Conservation (phyloP, 2,113 vertebrate genomes). For the Tachysurus fulvidraco region DNA sequence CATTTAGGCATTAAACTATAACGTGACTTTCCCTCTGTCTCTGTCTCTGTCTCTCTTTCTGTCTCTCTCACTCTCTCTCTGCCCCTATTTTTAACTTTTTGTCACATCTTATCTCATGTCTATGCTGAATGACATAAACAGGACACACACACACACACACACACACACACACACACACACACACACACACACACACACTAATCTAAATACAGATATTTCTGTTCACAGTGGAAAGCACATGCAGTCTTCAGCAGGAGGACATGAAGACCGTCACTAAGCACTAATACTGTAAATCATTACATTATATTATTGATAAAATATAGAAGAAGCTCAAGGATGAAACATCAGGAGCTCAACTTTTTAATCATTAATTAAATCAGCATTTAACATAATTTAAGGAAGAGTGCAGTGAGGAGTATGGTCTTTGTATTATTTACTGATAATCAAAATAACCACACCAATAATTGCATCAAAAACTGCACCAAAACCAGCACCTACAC, state of each 20-base stretch:
- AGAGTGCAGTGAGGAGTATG: no score
- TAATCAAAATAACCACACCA: no score
- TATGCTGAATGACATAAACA: slow-evolving; percentile 30
- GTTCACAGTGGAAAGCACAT: no score
- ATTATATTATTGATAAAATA: neutral
- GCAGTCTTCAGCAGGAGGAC: no score
- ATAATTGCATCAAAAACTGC: no score
- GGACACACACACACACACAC: neutral
- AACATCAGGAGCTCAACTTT: neutral
- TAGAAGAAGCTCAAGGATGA: neutral
- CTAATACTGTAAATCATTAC: no score
- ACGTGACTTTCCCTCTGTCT: neutral
- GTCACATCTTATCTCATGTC: slow-evolving; percentile 8
- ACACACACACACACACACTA: neutral
- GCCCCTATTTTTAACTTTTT: slow-evolving; percentile 31
- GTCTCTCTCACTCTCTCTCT: neutral
- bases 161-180: neutral
- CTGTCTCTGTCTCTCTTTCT: slow-evolving; percentile 5
- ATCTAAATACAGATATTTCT: neutral
- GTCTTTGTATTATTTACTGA: no score
- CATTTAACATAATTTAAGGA: neutral
- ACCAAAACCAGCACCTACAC: neutral
- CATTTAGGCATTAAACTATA: neutral
- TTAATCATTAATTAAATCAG: neutral
- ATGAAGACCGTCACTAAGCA: no score